Conservation (phyloP, 2,888 invertebrate species). For the Eristalinus sepulchralis region DNA sequence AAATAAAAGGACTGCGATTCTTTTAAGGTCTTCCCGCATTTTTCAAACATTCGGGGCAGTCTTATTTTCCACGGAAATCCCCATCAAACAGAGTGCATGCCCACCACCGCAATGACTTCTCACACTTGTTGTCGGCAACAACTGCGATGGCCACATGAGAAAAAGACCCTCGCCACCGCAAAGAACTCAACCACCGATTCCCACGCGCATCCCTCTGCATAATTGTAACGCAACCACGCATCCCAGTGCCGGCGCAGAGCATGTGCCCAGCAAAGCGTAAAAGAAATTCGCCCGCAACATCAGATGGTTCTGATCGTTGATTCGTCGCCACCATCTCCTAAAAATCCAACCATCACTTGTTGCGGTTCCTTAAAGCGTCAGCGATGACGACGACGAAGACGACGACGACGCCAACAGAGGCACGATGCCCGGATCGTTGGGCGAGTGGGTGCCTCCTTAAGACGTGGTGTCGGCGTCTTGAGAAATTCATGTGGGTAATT, state of each 20-base stretch:
- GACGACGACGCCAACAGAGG: not conserved
- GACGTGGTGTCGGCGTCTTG: slow-evolving; percentile 54
- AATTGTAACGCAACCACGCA: slow-evolving; percentile 48
- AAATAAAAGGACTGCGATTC: no score
- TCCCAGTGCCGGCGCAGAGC: slow-evolving; percentile 14
- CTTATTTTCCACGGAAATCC: not conserved
- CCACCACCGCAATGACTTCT: not conserved
- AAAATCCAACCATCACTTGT: slow-evolving; percentile 27
- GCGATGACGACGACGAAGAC: not conserved
- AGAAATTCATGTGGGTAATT: slow-evolving; percentile 67
- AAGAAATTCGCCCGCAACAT: slow-evolving; percentile 62
- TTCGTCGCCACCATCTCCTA: slow-evolving; percentile 34
- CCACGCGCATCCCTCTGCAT: slow-evolving; percentile 55
- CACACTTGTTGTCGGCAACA: not conserved
- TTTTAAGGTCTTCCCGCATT: no score
- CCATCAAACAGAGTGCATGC: not conserved
- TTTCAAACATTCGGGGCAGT: not conserved
- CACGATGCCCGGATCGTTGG: not conserved
- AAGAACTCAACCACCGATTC: slow-evolving; percentile 14
- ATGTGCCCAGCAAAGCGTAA: slow-evolving; percentile 43
- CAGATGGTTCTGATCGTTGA: slow-evolving; percentile 54
- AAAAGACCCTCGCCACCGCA: not conserved
- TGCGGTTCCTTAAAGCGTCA: slow-evolving; percentile 44
- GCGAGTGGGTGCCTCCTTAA: slow-evolving; percentile 62
- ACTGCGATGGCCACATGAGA: slow-evolving; percentile 36